Conservation (phyloP, 2,797 vertebrate genomes). For the Astyanax mexicanus region DNA sequence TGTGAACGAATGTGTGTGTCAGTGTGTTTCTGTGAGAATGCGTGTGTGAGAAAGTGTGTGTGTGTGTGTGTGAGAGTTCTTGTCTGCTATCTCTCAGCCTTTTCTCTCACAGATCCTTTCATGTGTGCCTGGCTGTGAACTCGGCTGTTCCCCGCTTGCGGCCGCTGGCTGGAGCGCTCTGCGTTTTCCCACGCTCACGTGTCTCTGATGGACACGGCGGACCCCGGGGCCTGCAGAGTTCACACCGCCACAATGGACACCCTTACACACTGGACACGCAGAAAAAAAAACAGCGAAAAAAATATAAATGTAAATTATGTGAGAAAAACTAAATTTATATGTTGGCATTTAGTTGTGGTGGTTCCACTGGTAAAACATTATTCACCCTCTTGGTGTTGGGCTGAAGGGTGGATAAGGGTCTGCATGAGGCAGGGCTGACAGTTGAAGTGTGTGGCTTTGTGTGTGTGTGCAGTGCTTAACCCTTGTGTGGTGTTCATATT, state of each 20-base stretch:
- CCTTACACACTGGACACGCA: slow-evolving; percentile 28
- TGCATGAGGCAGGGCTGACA: no score
- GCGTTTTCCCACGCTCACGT: slow-evolving; percentile 38
- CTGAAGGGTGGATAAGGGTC: no score
- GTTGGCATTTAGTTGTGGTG: no score
- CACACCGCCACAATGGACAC: slow-evolving; percentile 49
- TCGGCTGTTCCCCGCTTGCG: slow-evolving; percentile 42
- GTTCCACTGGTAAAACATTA: no score
- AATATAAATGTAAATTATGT: no score
- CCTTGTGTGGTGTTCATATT: no score
- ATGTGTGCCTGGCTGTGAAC: slow-evolving; percentile 75
- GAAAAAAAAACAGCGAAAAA: slow-evolving; percentile 5
- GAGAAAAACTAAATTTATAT: no score
- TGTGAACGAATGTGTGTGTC: slow-evolving; percentile 64
- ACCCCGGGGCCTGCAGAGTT: slow-evolving; percentile 41
- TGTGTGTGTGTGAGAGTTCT: no score
- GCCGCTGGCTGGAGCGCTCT: slow-evolving; percentile 14
- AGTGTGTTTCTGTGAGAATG: slow-evolving; percentile 59
- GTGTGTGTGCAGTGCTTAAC: no score
- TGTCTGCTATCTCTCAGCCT: slow-evolving; percentile 65
- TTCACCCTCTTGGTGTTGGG: no score
- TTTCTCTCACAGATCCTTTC: slow-evolving; percentile 75
- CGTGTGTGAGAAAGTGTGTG: slow-evolving; percentile 55
- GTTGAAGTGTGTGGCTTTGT: no score
- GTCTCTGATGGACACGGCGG: background rate